phyloP scores from a whole-genome alignment of 2,888 invertebrate genomes.

The Allygus modestus region DNA sequence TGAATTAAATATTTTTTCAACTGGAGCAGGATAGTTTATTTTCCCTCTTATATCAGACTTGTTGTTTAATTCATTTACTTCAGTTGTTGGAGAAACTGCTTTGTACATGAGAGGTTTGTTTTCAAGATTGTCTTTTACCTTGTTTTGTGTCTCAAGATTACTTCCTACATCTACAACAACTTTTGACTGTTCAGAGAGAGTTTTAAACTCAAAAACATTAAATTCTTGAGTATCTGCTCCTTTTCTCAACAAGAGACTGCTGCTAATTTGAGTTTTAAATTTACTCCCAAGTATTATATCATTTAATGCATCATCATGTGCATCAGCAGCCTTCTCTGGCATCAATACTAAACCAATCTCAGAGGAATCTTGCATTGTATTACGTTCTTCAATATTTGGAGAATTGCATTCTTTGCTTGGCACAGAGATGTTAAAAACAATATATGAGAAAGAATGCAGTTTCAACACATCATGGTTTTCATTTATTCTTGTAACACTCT shows the following conservation, averaged over 20 bases:
- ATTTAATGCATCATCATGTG: not conserved
- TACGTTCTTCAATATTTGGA: not conserved
- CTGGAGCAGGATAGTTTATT: not conserved
- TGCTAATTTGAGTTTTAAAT: not conserved
- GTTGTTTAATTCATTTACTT: not conserved
- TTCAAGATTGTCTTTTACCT: not conserved
- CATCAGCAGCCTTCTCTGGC: not conserved
- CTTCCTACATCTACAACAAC: not conserved
- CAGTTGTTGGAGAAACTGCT: not conserved
- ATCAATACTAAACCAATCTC: not conserved
- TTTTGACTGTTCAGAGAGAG: not conserved
- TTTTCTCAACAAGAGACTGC: not conserved
- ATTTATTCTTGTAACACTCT: not conserved
- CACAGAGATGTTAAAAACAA: not conserved
- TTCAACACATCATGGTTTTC: not conserved
- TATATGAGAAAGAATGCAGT: not conserved
- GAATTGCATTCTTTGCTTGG: not conserved
- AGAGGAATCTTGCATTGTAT: not conserved
- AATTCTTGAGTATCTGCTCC: not conserved
- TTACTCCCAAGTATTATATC: not conserved
- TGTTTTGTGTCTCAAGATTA: not conserved
- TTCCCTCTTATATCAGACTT: not conserved
- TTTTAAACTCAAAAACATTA: slow-evolving; percentile 7
- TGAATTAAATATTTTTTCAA: not conserved
- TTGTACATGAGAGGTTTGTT: not conserved